phyloP scores from a whole-genome alignment of 2,797 vertebrate genomes.

The Mus minutoides region DNA sequence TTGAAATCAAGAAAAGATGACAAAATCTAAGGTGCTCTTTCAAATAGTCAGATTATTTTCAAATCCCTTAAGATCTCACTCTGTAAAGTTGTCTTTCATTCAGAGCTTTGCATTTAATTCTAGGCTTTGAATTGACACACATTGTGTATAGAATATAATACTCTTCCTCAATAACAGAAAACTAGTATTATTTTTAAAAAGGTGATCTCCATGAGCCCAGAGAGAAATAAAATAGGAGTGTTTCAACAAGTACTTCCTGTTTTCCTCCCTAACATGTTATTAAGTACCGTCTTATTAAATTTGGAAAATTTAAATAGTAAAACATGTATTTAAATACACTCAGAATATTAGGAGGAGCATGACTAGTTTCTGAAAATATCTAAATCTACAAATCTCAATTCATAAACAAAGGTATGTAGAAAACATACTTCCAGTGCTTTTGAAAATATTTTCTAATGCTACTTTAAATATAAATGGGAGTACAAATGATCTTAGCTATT shows the following conservation, averaged over 20 bases:
- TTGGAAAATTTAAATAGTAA: neutral
- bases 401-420: neutral
- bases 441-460: neutral
- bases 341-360: neutral
- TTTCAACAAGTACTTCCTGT: neutral
- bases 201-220: neutral
- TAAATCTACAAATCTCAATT: neutral
- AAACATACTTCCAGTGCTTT: neutral
- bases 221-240: constrained; percentile 25
- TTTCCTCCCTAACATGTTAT: neutral
- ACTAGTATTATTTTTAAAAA: constrained; percentile 32
- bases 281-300: neutral
- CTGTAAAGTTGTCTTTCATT: neutral
- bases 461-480: neutral
- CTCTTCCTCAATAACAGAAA: neutral
- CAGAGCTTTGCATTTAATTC: neutral
- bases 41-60: neutral
- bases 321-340: constrained; percentile 31
- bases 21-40: constrained; percentile 57
- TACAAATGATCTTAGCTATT: neutral
- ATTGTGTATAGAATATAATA: neutral
- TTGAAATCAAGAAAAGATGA: constrained; percentile 59
- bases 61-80: constrained; percentile 33
- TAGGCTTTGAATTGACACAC: neutral
- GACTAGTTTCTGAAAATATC: neutral